These are phyloP conservation scores for Helogale parvula DNA, from an alignment of 2,113 vertebrate genomes.

Conservation along the genomic window DNA sequence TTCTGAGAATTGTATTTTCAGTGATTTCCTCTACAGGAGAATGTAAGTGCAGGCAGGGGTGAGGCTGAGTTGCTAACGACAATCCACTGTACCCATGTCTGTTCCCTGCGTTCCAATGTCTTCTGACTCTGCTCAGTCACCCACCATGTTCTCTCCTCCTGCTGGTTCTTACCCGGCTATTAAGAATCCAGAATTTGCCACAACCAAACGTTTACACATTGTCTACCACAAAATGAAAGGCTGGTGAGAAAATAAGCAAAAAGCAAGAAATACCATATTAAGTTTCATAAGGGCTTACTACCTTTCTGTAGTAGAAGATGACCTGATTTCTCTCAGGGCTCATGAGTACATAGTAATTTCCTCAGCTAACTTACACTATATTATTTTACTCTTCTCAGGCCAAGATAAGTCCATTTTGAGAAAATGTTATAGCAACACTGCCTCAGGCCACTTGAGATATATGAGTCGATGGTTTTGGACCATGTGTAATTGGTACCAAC, in stretches of 20 bases:
- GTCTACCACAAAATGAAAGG: neutral
- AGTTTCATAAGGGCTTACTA: neutral
- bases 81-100: neutral
- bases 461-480: neutral
- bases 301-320: neutral
- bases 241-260: neutral
- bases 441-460: neutral
- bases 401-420: constrained; percentile 50
- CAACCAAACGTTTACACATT: neutral
- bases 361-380: neutral
- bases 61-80: neutral
- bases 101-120: accelerated
- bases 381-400: neutral
- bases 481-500: neutral
- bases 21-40: neutral
- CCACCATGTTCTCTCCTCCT: neutral
- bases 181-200: neutral
- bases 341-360: neutral
- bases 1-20: neutral
- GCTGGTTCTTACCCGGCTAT: neutral
- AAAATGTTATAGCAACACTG: constrained; percentile 36
- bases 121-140: neutral
- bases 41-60: neutral
- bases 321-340: constrained; percentile 1
- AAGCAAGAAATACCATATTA: neutral